Evolutionary conservation across 2,797 vertebrate species (phyloP).

Genomic region (Pangasius sanitwongsei): DNA sequence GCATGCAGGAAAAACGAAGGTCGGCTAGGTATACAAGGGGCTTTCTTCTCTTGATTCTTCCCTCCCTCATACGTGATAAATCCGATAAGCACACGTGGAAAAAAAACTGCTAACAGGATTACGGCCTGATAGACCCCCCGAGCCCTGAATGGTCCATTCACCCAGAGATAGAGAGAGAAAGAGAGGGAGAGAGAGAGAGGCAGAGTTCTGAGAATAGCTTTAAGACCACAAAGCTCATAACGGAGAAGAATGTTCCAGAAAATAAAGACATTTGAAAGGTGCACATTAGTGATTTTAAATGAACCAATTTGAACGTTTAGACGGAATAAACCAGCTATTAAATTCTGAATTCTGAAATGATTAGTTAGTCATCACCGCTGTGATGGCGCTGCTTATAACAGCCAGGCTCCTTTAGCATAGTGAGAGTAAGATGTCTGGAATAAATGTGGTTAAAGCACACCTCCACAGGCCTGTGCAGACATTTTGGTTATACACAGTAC

Average conservation of each 20-base stretch:
- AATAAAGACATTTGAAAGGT: neutral
- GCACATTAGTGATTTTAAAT: neutral
- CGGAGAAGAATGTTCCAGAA: constrained; percentile 39
- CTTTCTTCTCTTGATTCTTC: constrained; percentile 67
- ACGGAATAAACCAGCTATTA: neutral
- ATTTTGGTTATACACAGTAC: neutral
- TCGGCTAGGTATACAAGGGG: constrained; percentile 66
- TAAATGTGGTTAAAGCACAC: neutral
- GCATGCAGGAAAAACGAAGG: constrained; percentile 69
- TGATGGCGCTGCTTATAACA: too few relatives aligned
- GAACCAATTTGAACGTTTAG: neutral
- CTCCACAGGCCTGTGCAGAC: neutral
- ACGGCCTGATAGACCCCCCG: constrained; percentile 64
- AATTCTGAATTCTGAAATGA: neutral
- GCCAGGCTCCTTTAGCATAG: neutral
- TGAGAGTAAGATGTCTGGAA: neutral
- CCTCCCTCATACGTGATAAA: constrained; percentile 59
- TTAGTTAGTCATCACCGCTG: neutral
- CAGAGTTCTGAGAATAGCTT: constrained; percentile 21
- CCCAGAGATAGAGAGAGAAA: neutral
- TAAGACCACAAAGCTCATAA: constrained; percentile 19
- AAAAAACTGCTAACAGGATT: constrained; percentile 70
- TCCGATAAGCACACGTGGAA: constrained; percentile 71
- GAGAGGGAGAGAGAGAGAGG: neutral
- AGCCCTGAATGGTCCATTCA: neutral